Evolutionary conservation across 2,113 vertebrate genomes (phyloP).

Genomic region (Cranoglanis bouderius): DNA sequence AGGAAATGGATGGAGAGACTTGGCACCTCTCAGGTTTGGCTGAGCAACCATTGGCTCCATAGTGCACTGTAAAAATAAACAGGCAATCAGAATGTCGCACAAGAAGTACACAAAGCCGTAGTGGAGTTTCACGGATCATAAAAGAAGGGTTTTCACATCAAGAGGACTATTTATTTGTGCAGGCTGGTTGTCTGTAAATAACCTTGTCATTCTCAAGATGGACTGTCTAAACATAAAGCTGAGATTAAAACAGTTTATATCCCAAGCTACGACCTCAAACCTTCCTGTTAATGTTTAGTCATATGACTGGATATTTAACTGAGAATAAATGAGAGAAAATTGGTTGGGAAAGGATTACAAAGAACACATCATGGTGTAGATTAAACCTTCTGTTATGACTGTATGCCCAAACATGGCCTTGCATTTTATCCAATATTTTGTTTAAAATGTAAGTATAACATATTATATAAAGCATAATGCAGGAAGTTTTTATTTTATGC

Average conservation of each 20-base stretch:
- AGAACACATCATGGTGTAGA: conserved; percentile 1
- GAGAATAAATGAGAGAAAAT: conserved; percentile 30
- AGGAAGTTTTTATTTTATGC: neutral
- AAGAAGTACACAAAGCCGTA: conserved; percentile 91
- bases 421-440: neutral
- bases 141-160: conserved; percentile 92
- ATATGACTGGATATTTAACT: conserved; percentile 69
- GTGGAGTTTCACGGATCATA: conserved; percentile 93
- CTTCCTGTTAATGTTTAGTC: conserved; percentile 94
- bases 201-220: conserved; percentile 87
- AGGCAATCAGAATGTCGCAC: conserved; percentile 91
- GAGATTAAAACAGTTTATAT: conserved; percentile 86
- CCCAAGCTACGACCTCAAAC: conserved; percentile 85
- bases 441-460: neutral
- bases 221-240: conserved; percentile 88
- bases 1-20: conserved; percentile 81
- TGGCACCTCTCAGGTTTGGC: conserved; percentile 83
- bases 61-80: conserved; percentile 90
- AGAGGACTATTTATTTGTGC: conserved; percentile 94
- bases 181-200: conserved; percentile 94
- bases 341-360: conserved; percentile 2
- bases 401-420: neutral
- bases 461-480: neutral
- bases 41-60: conserved; percentile 83
- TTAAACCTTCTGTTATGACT: conserved; percentile 3